A percentile compares a stretch with the other conserved stretches of the same genome.
These are phyloP conservation scores for Vidua macroura DNA, from an alignment of 2,113 vertebrate genomes.

Conservation along the genomic window DNA sequence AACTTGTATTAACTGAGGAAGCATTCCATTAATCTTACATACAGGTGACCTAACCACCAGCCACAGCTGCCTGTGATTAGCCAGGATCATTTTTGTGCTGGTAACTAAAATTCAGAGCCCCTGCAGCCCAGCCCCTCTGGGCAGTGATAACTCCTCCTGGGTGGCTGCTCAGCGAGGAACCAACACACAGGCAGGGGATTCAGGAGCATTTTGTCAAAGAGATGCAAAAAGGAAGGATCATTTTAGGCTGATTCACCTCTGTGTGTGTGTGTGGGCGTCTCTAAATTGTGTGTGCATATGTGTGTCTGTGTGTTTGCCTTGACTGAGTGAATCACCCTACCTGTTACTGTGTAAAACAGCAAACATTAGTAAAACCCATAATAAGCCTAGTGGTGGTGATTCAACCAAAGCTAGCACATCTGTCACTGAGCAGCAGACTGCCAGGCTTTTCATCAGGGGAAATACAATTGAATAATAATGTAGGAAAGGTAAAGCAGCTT, in stretches of 20 bases:
- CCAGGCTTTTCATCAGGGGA: conserved; percentile 71
- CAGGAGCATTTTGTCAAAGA: neutral
- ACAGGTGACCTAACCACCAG: neutral
- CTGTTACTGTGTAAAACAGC: conserved; percentile 71
- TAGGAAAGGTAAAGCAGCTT: conserved; percentile 62
- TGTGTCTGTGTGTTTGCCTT: conserved; percentile 31
- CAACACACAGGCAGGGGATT: neutral
- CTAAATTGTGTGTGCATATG: neutral
- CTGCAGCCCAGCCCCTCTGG: neutral
- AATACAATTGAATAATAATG: conserved; percentile 73
- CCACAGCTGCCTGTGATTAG: neutral
- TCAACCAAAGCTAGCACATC: conserved; percentile 77
- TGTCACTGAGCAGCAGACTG: conserved; percentile 72
- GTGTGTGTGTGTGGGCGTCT: neutral
- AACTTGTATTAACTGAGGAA: neutral
- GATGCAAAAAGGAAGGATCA: neutral
- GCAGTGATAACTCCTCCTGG: neutral
- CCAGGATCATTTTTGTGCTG: neutral
- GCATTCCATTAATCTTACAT: neutral
- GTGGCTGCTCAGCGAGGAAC: neutral
- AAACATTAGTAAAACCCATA: conserved; percentile 79
- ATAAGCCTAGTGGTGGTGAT: conserved; percentile 71
- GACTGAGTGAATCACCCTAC: conserved; percentile 68
- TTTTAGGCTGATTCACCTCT: neutral
- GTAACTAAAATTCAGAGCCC: neutral